A percentile compares a stretch with the other conserved stretches of the same genome.
phyloP scores from a whole-genome alignment of 2,113 vertebrate species.

The Laticauda colubrina region DNA sequence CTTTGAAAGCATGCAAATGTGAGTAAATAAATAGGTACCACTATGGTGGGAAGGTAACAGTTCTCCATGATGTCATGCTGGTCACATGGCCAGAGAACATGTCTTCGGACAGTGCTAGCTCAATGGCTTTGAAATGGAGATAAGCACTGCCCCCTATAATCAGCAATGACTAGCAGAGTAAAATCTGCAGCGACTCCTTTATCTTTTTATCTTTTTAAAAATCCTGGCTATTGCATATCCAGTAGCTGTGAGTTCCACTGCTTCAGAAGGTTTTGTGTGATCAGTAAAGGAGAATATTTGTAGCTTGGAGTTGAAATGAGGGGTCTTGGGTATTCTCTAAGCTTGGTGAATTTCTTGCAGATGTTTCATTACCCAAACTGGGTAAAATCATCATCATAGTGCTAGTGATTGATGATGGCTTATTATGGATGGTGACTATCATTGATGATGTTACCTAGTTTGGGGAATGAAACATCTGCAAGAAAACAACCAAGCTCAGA shows the following conservation, averaged over 20 bases:
- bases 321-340: neutral
- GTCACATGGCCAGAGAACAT: neutral
- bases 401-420: too few species aligned
- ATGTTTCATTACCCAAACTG: too few species aligned
- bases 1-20: neutral
- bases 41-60: neutral
- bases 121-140: neutral
- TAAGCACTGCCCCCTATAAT: neutral
- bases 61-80: neutral
- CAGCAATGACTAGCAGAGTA: neutral
- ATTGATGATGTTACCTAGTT: too few species aligned
- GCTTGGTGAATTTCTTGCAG: too few species aligned
- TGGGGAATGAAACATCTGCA: too few species aligned
- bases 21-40: neutral
- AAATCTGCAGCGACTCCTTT: neutral
- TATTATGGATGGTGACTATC: too few species aligned
- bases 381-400: too few species aligned
- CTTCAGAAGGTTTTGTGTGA: neutral
- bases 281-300: neutral
- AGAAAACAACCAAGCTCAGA: too few species aligned
- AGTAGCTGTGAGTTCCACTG: neutral
- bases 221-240: neutral
- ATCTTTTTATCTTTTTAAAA: neutral
- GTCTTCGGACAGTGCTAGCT: neutral
- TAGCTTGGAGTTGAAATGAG: neutral